Evolutionary conservation across 2,888 invertebrate genomes (phyloP).

Genomic region (Minunthozetes semirufus): DNA sequence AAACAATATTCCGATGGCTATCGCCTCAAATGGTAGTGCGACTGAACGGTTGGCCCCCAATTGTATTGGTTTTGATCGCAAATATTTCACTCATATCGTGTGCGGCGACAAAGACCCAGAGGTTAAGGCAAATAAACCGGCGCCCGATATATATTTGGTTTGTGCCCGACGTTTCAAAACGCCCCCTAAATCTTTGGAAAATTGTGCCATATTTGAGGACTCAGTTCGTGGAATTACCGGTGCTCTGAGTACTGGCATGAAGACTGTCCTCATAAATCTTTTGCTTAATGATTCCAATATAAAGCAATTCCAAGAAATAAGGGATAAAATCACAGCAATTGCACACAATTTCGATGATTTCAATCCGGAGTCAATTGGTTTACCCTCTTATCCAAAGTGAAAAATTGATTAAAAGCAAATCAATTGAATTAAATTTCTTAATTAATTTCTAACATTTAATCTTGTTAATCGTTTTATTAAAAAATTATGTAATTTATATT

Average conservation of each 20-base stretch:
- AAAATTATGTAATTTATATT: no score
- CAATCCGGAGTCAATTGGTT: background rate
- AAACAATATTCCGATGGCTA: background rate
- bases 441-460: no score
- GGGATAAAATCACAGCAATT: no score
- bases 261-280: conserved; percentile 14
- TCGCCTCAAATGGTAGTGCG: background rate
- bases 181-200: background rate
- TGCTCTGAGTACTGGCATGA: conserved; percentile 22
- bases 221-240: conserved; percentile 32
- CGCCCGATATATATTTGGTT: conserved; percentile 21
- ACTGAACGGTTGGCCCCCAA: background rate
- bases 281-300: no score
- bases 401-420: background rate
- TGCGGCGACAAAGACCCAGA: conserved; percentile 24
- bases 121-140: conserved; percentile 16
- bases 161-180: background rate
- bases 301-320: no score
- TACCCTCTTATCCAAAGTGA: conserved; percentile 10
- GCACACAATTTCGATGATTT: background rate
- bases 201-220: conserved; percentile 29
- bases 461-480: no score
- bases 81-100: conserved; percentile 58
- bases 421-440: no score
- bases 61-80: background rate